Conservation (phyloP, 1,140 invertebrate species). For the Temnothorax curvispinosus region DNA sequence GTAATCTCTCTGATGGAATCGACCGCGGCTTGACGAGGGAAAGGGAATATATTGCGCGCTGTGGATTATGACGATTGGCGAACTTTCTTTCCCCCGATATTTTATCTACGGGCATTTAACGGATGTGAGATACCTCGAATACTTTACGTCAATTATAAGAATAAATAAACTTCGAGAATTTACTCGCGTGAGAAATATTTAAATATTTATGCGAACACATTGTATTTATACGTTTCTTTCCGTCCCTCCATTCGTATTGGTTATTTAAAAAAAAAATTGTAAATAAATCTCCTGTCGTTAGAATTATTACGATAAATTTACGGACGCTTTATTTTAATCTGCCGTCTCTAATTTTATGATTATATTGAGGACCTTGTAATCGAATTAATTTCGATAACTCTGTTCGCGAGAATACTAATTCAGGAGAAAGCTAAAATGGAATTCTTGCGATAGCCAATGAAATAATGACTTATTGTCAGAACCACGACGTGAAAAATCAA, state of each 20-base stretch:
- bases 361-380: slow-evolving; percentile 29
- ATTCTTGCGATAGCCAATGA: background rate
- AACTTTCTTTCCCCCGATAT: background rate
- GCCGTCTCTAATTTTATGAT: slow-evolving; percentile 35
- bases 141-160: background rate
- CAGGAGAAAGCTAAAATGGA: background rate
- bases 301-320: slow-evolving; percentile 17
- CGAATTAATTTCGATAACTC: slow-evolving; percentile 29
- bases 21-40: background rate
- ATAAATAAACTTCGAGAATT: slow-evolving; percentile 1
- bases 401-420: slow-evolving; percentile 35
- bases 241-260: background rate
- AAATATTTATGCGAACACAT: background rate
- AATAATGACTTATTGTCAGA: slow-evolving; percentile 28
- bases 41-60: background rate
- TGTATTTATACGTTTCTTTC: background rate
- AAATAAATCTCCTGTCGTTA: background rate
- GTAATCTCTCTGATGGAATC: slow-evolving; percentile 57
- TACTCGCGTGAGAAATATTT: background rate
- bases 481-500: slow-evolving; percentile 8
- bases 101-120: background rate
- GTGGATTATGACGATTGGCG: slow-evolving; percentile 31
- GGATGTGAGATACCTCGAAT: slow-evolving; percentile 2
- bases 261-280: background rate
- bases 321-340: slow-evolving; percentile 7